phyloP scores from a whole-genome alignment of 2,113 vertebrate species.

The Chamaetylas fuelleborni region DNA sequence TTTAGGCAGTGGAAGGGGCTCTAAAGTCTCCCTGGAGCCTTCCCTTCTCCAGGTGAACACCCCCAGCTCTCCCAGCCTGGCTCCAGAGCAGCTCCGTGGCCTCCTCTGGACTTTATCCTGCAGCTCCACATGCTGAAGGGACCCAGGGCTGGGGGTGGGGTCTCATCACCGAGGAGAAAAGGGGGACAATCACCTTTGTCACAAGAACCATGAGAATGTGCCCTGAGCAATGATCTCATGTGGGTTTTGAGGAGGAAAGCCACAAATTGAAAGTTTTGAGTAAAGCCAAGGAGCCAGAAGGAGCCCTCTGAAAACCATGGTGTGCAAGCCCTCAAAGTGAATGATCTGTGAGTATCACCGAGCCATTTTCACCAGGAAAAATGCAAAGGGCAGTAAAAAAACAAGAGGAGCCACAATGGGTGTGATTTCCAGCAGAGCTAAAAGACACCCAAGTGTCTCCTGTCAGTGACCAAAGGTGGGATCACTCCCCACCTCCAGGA shows the following conservation, averaged over 20 bases:
- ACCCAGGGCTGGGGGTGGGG: not conserved
- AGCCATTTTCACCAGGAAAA: not conserved
- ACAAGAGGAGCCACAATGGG: accelerated
- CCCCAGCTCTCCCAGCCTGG: not conserved
- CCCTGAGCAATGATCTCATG: not conserved
- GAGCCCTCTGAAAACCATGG: not conserved
- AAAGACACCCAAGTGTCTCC: accelerated
- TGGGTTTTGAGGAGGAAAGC: not conserved
- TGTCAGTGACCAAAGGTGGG: not conserved
- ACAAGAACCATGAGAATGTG: not conserved
- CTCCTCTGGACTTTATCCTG: not conserved
- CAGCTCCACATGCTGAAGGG: not conserved
- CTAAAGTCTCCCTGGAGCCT: not conserved
- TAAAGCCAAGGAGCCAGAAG: not conserved
- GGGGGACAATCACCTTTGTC: not conserved
- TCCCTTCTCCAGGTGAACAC: not conserved
- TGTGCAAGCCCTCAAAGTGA: not conserved
- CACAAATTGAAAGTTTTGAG: not conserved
- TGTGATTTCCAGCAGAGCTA: accelerated
- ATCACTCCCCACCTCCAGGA: not conserved
- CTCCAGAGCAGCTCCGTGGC: not conserved
- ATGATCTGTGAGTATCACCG: accelerated
- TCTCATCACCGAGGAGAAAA: not conserved
- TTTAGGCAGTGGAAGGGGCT: not conserved
- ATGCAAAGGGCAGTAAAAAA: not conserved